phyloP scores from a whole-genome alignment of 1,140 invertebrate genomes.

The Conus betulinus region DNA sequence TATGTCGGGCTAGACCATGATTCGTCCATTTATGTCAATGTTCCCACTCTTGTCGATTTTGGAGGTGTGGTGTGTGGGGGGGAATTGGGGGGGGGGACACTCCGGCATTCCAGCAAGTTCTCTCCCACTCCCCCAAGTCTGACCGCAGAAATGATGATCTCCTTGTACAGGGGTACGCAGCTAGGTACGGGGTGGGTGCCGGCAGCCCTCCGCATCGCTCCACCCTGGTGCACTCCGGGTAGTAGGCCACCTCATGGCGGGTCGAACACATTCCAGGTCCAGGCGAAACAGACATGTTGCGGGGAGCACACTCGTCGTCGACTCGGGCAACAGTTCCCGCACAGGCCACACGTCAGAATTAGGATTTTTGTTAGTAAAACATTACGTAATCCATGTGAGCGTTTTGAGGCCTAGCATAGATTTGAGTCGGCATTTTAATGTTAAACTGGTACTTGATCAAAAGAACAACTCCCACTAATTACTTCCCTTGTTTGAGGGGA shows the following conservation, averaged over 20 bases:
- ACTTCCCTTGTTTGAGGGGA: too few species aligned
- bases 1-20: too few species aligned
- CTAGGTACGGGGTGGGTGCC: conserved; percentile 38
- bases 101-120: too few species aligned
- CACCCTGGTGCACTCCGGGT: conserved; percentile 55
- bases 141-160: not conserved
- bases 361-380: not conserved
- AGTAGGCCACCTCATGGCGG: conserved; percentile 45
- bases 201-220: conserved; percentile 59
- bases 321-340: conserved; percentile 38
- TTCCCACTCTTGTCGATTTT: too few species aligned
- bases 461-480: too few species aligned
- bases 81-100: too few species aligned
- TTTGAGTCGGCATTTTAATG: too few species aligned
- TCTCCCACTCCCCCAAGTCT: not conserved
- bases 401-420: too few species aligned
- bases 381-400: too few species aligned
- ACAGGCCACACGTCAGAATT: not conserved
- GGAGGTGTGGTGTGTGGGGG: too few species aligned
- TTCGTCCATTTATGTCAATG: too few species aligned
- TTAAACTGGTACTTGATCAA: too few species aligned
- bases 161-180: conserved; percentile 50
- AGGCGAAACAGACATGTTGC: conserved; percentile 49
- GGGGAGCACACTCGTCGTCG: conserved; percentile 59
- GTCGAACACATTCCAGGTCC: conserved; percentile 29